phyloP scores from a whole-genome alignment of 2,888 invertebrate genomes.

The Strigamia transsilvanica region DNA sequence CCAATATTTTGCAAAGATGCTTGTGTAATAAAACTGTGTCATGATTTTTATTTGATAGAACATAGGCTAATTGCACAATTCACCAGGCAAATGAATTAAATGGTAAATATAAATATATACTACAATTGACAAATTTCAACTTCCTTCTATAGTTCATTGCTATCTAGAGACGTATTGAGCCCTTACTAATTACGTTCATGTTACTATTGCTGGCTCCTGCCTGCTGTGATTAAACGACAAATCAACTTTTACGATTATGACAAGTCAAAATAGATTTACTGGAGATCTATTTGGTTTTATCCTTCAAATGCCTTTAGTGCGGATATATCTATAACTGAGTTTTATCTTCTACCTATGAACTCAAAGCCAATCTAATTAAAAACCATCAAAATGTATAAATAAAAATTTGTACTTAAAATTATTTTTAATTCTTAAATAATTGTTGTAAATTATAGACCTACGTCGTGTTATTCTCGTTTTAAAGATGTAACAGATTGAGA shows the following conservation, averaged over 20 bases:
- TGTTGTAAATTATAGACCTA: too few relatives aligned
- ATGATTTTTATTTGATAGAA: neutral
- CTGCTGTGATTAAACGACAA: slow-evolving; percentile 26
- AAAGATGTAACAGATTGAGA: too few relatives aligned
- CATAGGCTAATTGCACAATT: neutral
- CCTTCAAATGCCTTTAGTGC: neutral
- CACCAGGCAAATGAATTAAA: neutral
- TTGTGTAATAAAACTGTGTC: too few relatives aligned
- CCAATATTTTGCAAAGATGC: too few relatives aligned
- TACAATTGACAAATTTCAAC: slow-evolving; percentile 38
- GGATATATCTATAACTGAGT: too few relatives aligned
- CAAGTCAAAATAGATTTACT: neutral
- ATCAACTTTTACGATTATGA: neutral
- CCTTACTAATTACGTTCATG: neutral
- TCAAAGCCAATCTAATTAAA: too few relatives aligned
- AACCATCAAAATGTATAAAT: too few relatives aligned
- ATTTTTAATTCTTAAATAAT: too few relatives aligned
- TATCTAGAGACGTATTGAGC: slow-evolving; percentile 28
- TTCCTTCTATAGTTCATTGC: slow-evolving; percentile 42
- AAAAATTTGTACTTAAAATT: too few relatives aligned
- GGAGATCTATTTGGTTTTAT: neutral
- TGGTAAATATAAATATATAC: slow-evolving; percentile 9
- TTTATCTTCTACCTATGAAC: too few relatives aligned
- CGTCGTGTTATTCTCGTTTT: too few relatives aligned
- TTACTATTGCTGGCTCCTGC: slow-evolving; percentile 20